These are phyloP conservation scores for Poeciliopsis occidentalis DNA, from an alignment of 2,113 vertebrate genomes.

Conservation along the genomic window DNA sequence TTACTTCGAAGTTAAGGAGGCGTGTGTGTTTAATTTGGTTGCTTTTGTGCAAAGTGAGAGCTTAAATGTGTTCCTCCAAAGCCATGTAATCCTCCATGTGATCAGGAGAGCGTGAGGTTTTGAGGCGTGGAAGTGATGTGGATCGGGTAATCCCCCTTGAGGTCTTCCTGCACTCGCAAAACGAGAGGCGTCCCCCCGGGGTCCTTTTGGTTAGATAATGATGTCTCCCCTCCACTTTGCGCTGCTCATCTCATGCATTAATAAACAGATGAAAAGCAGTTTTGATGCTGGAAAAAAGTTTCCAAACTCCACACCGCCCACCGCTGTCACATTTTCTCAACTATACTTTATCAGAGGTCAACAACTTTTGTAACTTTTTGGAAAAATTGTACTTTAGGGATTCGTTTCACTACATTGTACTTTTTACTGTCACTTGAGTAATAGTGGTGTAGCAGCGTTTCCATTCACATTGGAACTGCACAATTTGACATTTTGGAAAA, in stretches of 20 bases:
- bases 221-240: conserved; percentile 39
- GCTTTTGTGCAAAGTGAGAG: conserved; percentile 56
- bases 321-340: too few relatives aligned
- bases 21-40: conserved; percentile 59
- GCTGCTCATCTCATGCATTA: conserved; percentile 44
- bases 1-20: conserved; percentile 43
- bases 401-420: too few relatives aligned
- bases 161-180: conserved; percentile 69
- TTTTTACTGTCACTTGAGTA: too few relatives aligned
- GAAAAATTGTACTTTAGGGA: too few relatives aligned
- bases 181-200: conserved; percentile 38
- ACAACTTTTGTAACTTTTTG: too few relatives aligned
- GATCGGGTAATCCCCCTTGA: conserved; percentile 73
- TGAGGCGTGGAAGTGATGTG: conserved; percentile 69
- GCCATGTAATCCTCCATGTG: conserved; percentile 74
- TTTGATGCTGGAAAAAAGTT: conserved; percentile 26
- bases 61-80: conserved; percentile 64
- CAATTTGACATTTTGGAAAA: too few relatives aligned
- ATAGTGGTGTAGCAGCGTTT: too few relatives aligned
- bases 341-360: too few relatives aligned
- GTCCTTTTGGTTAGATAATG: conserved; percentile 64
- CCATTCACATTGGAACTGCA: too few relatives aligned
- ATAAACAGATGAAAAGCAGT: conserved; percentile 43
- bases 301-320: too few relatives aligned
- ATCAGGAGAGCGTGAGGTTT: conserved; percentile 67